Base-by-base conservation (phyloP, 2,797 vertebrate genomes). In the Sylvilagus floridanus region DNA sequence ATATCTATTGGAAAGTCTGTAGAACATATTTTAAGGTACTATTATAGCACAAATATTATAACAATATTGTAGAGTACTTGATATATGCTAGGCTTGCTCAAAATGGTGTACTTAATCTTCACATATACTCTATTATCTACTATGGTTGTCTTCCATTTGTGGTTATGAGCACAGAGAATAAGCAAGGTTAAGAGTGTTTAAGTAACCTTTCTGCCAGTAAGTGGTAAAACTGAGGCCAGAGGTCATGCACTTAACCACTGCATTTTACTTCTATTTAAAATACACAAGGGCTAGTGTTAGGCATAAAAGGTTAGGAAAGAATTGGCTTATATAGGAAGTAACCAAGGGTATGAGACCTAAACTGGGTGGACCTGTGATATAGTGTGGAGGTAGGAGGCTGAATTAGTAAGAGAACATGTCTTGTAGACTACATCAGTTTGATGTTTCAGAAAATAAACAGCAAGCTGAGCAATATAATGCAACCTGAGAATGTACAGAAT, bases 151-250 rank as follows among this genome's bases (percentile, higher is more conserved):
- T 93, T 93, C 42, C 21, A 17, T 69, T 82, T 9, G 52, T 17
- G 3, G 9, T 22, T 78, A 13, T 66, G 35, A 72, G 30, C 77
- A 78, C 2, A 54, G 52, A 12, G 4, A 84, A 52, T 65, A 63
- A 57, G 50, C 35, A 37, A 85, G 30, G 8, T 71, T 73, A 90
- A 94, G 66, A 90, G 65, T 54, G 77, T 57, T 71, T 57, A 86
- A 83, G 32, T 63, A 35, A 91, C 14, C 62, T 77, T n/a, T 42
- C 19, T 62, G 10, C 35, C 76, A 24, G 54, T 86, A 69, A 91
- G 4, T 47, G 42, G 21, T 28, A 28, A 94, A 60, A 32, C 78
- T n/a, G 65, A 17, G 30, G 75, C 28, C 16, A 69, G 24, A 89
- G 63, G 28, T 47, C 22, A 11, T 1, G n/a, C 8, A 66, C 21